phyloP scores from a whole-genome alignment of 1,140 invertebrate genomes.

The Ectropis grisescens region DNA sequence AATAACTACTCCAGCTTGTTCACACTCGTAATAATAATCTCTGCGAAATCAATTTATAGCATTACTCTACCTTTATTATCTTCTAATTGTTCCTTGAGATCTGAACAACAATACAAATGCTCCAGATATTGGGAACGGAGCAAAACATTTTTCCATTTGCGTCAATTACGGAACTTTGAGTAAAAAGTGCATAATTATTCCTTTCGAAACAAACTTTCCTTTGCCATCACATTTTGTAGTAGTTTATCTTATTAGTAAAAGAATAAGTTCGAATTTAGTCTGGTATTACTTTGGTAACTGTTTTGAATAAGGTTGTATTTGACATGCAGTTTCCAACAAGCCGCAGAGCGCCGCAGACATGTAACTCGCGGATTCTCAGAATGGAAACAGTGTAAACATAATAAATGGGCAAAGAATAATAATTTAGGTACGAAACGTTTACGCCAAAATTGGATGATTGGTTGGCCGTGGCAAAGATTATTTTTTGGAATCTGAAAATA shows the following conservation, averaged over 20 bases:
- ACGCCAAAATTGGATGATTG: constrained; percentile 32
- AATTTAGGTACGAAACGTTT: constrained; percentile 20
- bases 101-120: too few species aligned
- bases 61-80: too few species aligned
- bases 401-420: constrained; percentile 21
- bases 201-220: constrained; percentile 6
- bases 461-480: constrained; percentile 1
- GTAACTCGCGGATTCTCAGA: constrained; percentile 13
- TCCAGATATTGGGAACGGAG: too few species aligned
- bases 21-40: too few species aligned
- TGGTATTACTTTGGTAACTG: background rate
- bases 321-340: constrained; percentile 6
- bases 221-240: constrained; percentile 1
- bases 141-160: constrained; percentile 8
- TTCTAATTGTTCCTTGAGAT: too few species aligned
- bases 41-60: too few species aligned
- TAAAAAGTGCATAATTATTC: constrained; percentile 15
- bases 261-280: background rate
- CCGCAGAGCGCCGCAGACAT: too few species aligned
- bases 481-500: too few species aligned
- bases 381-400: constrained; percentile 23
- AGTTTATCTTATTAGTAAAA: too few species aligned
- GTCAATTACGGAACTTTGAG: constrained; percentile 13
- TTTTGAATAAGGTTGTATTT: too few species aligned
- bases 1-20: too few species aligned